These are phyloP conservation scores for Hirtodrosophila trivittata DNA, from an alignment of 2,888 invertebrate genomes.

Conservation along the genomic window DNA sequence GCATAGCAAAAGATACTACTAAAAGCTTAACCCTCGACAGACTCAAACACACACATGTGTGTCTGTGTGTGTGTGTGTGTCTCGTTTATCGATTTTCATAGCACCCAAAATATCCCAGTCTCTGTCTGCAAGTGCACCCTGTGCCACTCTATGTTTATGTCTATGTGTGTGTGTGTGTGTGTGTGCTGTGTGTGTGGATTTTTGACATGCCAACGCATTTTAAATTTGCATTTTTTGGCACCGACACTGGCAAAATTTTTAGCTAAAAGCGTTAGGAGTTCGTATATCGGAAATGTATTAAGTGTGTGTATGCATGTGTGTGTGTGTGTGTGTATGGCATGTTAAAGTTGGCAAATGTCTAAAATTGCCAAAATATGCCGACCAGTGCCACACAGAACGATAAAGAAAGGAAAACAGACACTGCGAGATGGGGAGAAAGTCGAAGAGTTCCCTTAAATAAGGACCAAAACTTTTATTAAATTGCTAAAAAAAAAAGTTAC, in stretches of 20 bases:
- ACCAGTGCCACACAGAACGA: constrained; percentile 23
- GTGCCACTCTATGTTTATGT: constrained; percentile 7
- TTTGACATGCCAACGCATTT: constrained; percentile 79
- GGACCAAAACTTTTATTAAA: no score
- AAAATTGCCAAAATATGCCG: constrained; percentile 52
- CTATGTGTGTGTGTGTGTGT: constrained; percentile 7
- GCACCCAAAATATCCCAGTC: constrained; percentile 22
- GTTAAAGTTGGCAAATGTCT: constrained; percentile 47
- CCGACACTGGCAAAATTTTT: constrained; percentile 60
- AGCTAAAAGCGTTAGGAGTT: constrained; percentile 63
- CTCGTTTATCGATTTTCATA: constrained; percentile 70
- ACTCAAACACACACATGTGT: constrained; percentile 26
- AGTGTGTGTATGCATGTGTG: background rate
- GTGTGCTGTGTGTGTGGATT: constrained; percentile 31
- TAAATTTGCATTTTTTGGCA: constrained; percentile 79
- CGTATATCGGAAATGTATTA: constrained; percentile 9
- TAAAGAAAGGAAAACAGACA: constrained; percentile 7
- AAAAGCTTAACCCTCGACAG: constrained; percentile 69
- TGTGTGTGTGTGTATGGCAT: constrained; percentile 8
- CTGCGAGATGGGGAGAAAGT: background rate
- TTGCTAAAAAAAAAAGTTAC: no score
- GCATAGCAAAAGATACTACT: constrained; percentile 74
- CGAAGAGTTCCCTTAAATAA: constrained; percentile 1
- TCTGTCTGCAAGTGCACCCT: constrained; percentile 59
- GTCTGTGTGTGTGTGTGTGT: constrained; percentile 25